Base-by-base conservation (phyloP, 2,113 vertebrate genomes). In the Heterotilapia buettikoferi region DNA sequence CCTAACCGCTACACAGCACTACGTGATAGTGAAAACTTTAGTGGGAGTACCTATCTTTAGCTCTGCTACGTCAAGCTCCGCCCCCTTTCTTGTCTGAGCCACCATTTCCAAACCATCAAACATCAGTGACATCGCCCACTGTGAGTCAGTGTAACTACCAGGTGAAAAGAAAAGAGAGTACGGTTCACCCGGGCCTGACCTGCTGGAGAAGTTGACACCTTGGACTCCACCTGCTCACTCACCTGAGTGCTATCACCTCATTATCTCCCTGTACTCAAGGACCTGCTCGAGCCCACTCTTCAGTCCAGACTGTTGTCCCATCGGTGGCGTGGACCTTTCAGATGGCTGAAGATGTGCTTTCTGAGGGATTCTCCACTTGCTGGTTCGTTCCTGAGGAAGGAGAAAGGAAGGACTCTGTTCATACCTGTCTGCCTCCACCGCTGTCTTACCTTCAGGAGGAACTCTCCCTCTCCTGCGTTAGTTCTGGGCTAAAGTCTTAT, bases 51-150 rank as follows among this genome's bases (percentile, higher is more conserved):
- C 24, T 57, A 1, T 3, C 12, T 1, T 26, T 57, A 14, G 1
- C 54, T 26, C 54, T 57, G 24, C 24, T 14, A 14, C 0, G 0
- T 57, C 54, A 57, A 26, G 24, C 24, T 57, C 24, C 12, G 4
- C 21, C 24, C 21, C 12, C 54, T 14, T 57, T 57, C 24, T 1
- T 26, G 54, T 26, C 24, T 26, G 12, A 57, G 24, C 24, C 54
- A 57, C 24, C 6, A 14, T 57, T 14, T 57, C 54, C 54, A 57
- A 8, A 54, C n/a, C 52, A 54, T 54, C 52, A 21, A 54, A 54
- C 52, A 54, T 54, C n/a, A 6, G n/a, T 21, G 52, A 54, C 52
- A 2, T 53, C n/a, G 5, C n/a, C 52, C 52, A 21, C 52, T 54
- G 52, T 6, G 5, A 54, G 5, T 54, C n/a, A 2, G 52, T 6